These are phyloP conservation scores for Drosophila subobscura DNA, from an alignment of 1,140 invertebrate genomes.

Conservation along the genomic window DNA sequence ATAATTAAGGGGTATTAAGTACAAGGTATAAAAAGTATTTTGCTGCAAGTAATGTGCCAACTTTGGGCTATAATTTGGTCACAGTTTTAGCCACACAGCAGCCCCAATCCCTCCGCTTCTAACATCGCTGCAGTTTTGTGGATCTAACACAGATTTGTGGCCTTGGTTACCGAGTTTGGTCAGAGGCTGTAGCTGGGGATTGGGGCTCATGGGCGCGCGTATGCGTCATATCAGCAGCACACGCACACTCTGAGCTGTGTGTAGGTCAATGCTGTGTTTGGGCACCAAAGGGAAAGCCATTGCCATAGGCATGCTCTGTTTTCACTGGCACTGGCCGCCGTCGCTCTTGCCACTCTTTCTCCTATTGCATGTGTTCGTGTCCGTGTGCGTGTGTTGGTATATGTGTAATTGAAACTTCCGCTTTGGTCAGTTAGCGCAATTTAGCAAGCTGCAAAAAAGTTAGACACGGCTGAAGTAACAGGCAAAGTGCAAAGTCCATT, in stretches of 20 bases:
- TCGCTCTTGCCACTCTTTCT: too few relatives aligned
- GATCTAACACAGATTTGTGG: conserved; percentile 75
- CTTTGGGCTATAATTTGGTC: conserved; percentile 76
- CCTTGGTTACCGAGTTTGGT: conserved; percentile 43
- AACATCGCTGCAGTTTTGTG: conserved; percentile 36
- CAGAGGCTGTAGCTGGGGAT: too few relatives aligned
- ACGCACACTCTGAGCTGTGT: conserved; percentile 69
- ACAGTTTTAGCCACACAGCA: conserved; percentile 2
- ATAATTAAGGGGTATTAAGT: conserved; percentile 64
- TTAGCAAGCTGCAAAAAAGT: conserved; percentile 81
- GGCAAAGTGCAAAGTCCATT: conserved; percentile 78
- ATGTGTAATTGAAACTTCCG: conserved; percentile 80
- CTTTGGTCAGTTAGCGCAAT: conserved; percentile 81
- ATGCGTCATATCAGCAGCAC: conserved; percentile 64
- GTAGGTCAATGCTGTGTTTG: conserved; percentile 69
- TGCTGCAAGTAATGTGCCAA: conserved; percentile 76
- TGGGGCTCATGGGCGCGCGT: conserved; percentile 55
- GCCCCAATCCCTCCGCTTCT: background rate
- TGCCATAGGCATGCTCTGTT: conserved; percentile 17
- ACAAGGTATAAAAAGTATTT: conserved; percentile 55
- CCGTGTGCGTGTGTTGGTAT: conserved; percentile 32
- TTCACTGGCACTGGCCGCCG: conserved; percentile 23
- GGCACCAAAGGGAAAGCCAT: conserved; percentile 33
- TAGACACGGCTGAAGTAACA: conserved; percentile 79
- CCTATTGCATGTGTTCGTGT: background rate